Conservation (phyloP, 2,888 invertebrate genomes). For the Diadegma fenestrale region DNA sequence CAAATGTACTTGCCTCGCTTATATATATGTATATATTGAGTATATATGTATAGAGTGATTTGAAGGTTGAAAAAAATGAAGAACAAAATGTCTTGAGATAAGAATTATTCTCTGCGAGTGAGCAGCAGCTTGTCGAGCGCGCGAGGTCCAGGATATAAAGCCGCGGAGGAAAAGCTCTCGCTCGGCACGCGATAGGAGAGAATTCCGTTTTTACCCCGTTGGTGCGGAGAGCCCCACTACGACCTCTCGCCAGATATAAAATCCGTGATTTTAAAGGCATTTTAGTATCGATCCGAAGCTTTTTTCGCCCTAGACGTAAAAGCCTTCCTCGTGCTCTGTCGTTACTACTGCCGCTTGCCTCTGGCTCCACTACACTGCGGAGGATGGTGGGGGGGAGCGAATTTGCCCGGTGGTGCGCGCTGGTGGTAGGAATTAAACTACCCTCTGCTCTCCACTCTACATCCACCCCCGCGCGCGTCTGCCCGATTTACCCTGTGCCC, state of each 20-base stretch:
- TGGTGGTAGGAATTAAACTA: constrained; percentile 81
- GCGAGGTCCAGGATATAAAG: constrained; percentile 58
- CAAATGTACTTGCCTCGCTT: neutral
- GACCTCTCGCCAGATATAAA: constrained; percentile 87
- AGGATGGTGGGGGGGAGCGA: constrained; percentile 73
- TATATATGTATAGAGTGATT: constrained; percentile 13
- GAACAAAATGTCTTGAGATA: constrained; percentile 51
- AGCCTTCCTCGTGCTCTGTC: constrained; percentile 79
- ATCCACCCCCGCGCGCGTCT: constrained; percentile 69
- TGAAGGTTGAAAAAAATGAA: constrained; percentile 13
- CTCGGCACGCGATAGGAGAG: constrained; percentile 40
- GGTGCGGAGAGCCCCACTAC: constrained; percentile 68
- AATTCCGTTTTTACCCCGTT: constrained; percentile 57
- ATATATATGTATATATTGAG: neutral
- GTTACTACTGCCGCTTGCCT: constrained; percentile 61
- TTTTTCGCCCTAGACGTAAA: constrained; percentile 87
- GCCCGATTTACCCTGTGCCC: constrained; percentile 65
- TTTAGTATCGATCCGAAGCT: constrained; percentile 88
- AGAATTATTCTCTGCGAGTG: constrained; percentile 64
- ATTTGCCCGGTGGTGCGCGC: constrained; percentile 78
- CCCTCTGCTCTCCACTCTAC: constrained; percentile 71
- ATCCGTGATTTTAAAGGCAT: constrained; percentile 88
- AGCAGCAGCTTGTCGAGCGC: constrained; percentile 60
- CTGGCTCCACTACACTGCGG: constrained; percentile 53
- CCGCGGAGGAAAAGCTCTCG: constrained; percentile 28